phyloP scores from a whole-genome alignment of 2,113 vertebrate genomes.

The Dasyornis broadbenti region DNA sequence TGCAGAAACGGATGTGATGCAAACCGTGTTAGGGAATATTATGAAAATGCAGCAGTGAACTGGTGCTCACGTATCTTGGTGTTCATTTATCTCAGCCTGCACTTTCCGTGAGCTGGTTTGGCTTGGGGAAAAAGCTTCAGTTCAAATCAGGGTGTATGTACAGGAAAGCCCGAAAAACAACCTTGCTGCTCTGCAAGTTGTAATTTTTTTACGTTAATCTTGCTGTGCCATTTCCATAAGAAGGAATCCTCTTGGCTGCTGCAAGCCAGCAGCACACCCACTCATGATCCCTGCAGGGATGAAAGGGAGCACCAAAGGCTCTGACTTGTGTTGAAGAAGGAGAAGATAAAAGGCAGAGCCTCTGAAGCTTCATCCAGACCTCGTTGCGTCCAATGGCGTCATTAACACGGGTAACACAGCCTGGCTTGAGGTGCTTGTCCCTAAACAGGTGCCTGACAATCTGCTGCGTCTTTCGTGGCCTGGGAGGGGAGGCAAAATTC shows the following conservation, averaged over 20 bases:
- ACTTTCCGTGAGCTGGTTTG: background rate
- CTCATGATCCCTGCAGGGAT: background rate
- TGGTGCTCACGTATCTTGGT: accelerated
- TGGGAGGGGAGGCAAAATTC: background rate
- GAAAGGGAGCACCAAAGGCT: background rate
- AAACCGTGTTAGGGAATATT: background rate
- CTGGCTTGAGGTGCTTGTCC: background rate
- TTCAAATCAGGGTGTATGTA: background rate
- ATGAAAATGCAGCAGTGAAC: background rate
- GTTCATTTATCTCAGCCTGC: background rate
- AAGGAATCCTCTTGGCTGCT: background rate
- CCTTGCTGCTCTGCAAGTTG: background rate
- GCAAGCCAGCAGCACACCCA: background rate
- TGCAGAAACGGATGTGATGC: background rate
- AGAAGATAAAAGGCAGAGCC: background rate
- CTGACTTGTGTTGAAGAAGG: background rate
- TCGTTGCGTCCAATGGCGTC: background rate
- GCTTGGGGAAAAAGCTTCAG: background rate
- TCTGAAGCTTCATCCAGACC: background rate
- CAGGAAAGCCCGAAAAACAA: background rate
- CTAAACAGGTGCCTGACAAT: background rate
- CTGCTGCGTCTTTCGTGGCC: background rate
- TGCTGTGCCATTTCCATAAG: background rate
- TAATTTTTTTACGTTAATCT: background rate
- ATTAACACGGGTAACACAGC: background rate